phyloP scores from a whole-genome alignment of 2,888 invertebrate species.

The Athalia rosae region DNA sequence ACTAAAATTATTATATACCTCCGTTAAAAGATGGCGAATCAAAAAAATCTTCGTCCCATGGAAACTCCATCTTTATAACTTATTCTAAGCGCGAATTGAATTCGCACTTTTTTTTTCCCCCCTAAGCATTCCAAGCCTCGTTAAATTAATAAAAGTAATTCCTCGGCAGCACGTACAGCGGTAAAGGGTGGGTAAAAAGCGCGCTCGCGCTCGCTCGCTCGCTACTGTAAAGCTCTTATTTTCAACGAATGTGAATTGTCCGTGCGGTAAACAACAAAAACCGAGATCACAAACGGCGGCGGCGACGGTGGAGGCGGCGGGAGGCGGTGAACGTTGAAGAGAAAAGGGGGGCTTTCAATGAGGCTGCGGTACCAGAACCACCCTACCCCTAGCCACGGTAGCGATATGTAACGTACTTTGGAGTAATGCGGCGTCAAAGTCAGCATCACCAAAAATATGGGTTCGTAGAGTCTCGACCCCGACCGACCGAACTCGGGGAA shows the following conservation, averaged over 20 bases:
- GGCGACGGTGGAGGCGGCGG: conserved; percentile 8
- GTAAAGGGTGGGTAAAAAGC: not conserved
- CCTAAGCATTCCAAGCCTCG: conserved; percentile 23
- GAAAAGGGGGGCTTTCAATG: conserved; percentile 27
- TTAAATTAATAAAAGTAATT: conserved; percentile 37
- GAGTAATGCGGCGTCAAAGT: conserved; percentile 73
- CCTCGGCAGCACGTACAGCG: not conserved
- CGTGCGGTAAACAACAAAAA: too few species aligned
- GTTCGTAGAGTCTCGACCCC: conserved; percentile 55
- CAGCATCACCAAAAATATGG: conserved; percentile 73
- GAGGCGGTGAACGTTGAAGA: not conserved
- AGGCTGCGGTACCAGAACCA: conserved; percentile 14
- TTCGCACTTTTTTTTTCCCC: conserved; percentile 44
- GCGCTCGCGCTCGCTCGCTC: conserved; percentile 15
- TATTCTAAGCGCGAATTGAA: too few species aligned
- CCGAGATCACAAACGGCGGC: conserved; percentile 8
- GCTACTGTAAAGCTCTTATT: conserved; percentile 15
- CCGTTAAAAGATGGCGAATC: too few species aligned
- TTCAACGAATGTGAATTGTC: not conserved
- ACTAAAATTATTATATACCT: too few species aligned
- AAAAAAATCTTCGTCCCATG: not conserved
- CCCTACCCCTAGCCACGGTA: conserved; percentile 46
- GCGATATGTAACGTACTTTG: conserved; percentile 71
- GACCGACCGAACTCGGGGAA: conserved; percentile 22
- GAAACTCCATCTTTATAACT: conserved; percentile 5